These are phyloP conservation scores for Micromussa lordhowensis DNA, from an alignment of 92 coral and sea anemone genomes.

Conservation along the genomic window DNA sequence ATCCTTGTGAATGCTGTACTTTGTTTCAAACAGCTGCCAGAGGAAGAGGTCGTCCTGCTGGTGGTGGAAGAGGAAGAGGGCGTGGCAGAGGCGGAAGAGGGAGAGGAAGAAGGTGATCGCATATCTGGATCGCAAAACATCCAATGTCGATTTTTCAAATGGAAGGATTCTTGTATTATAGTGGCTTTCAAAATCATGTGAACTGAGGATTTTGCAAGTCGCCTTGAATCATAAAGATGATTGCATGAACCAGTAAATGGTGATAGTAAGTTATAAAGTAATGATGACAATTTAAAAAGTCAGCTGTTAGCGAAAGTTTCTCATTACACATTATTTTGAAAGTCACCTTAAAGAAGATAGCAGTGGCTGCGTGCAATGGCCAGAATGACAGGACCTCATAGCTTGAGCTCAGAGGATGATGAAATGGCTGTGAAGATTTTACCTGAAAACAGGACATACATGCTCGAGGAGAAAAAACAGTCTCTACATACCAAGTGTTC, in stretches of 20 bases:
- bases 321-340: not conserved
- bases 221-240: not conserved
- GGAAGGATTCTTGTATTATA: not conserved
- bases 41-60: conserved; percentile 72
- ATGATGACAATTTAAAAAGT: not conserved
- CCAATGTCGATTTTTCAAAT: not conserved
- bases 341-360: not conserved
- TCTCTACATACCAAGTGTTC: not conserved
- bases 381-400: not conserved
- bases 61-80: conserved; percentile 96
- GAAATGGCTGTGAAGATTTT: not conserved
- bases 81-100: conserved; percentile 89
- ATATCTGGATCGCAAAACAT: not conserved
- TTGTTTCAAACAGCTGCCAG: conserved; percentile 15
- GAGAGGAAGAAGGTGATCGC: conserved; percentile 75
- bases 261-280: too few relatives aligned
- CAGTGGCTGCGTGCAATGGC: not conserved
- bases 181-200: not conserved
- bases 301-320: not conserved
- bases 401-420: not conserved
- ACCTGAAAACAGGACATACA: not conserved
- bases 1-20: not conserved
- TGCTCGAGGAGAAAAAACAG: not conserved
- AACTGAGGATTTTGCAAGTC: not conserved
- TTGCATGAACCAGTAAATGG: not conserved